These are phyloP conservation scores for Melitaea athalia DNA, from an alignment of 2,888 invertebrate species.

Conservation along the genomic window DNA sequence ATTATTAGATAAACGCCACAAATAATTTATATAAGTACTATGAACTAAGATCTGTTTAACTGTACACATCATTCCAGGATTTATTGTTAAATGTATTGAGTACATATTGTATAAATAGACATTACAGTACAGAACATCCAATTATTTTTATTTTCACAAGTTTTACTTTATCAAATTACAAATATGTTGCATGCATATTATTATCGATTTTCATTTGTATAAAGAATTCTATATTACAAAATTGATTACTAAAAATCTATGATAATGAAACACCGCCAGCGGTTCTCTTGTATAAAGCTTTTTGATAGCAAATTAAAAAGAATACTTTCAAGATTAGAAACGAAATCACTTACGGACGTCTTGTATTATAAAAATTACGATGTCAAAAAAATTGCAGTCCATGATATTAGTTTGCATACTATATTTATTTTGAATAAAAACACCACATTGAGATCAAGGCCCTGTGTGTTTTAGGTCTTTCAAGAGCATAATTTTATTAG, in stretches of 20 bases:
- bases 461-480: conserved; percentile 61
- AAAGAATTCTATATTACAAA: conserved; percentile 46
- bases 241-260: conserved; percentile 36
- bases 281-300: conserved; percentile 48
- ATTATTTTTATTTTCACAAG: conserved; percentile 18
- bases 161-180: conserved; percentile 20
- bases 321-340: conserved; percentile 18
- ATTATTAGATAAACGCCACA: conserved; percentile 65
- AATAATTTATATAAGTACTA: conserved; percentile 57
- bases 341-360: conserved; percentile 27
- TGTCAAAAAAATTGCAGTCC: conserved; percentile 52
- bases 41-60: conserved; percentile 52
- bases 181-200: conserved; percentile 32
- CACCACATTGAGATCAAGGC: conserved; percentile 73
- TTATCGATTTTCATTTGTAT: conserved; percentile 39
- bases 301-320: conserved; percentile 19
- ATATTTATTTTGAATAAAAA: conserved; percentile 58
- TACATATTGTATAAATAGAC: conserved; percentile 42
- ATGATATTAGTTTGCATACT: conserved; percentile 49
- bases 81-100: conserved; percentile 46
- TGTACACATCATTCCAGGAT: conserved; percentile 42
- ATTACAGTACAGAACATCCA: conserved; percentile 21
- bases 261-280: conserved; percentile 64
- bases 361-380: conserved; percentile 35
- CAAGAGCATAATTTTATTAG: conserved; percentile 64